Evolutionary conservation across 2,888 invertebrate genomes (phyloP).

Genomic region (Osmoderma eremita): DNA sequence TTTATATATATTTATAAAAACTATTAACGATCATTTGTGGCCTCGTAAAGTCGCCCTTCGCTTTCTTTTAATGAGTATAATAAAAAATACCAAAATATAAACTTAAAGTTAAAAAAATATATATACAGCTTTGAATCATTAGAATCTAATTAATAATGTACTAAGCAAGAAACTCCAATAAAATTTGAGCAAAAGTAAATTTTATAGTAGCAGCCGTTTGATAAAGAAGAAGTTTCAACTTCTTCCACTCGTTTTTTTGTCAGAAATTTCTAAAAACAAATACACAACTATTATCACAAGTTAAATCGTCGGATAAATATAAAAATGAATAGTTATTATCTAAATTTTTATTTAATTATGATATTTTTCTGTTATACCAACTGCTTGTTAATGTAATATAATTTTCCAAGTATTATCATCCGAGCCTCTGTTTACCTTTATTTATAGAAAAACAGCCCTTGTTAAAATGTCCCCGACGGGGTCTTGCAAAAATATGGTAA

Average conservation of each 20-base stretch:
- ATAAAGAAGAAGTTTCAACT: too few relatives aligned
- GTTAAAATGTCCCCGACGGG: too few relatives aligned
- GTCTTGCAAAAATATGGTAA: too few relatives aligned
- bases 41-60: slow-evolving; percentile 28
- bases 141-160: slow-evolving; percentile 18
- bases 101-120: slow-evolving; percentile 56
- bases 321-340: too few relatives aligned
- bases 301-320: too few relatives aligned
- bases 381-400: too few relatives aligned
- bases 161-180: slow-evolving; percentile 27
- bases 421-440: too few relatives aligned
- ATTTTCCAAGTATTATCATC: too few relatives aligned
- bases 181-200: background rate
- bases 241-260: too few relatives aligned
- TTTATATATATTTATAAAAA: slow-evolving; percentile 49
- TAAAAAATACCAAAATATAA: slow-evolving; percentile 59
- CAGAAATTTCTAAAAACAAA: slow-evolving; percentile 7
- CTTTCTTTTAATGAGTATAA: slow-evolving; percentile 43
- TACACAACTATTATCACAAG: background rate
- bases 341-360: too few relatives aligned
- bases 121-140: slow-evolving; percentile 49
- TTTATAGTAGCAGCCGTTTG: background rate
- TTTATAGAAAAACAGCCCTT: too few relatives aligned
- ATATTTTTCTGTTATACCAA: too few relatives aligned
- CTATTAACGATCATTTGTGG: slow-evolving; percentile 47